phyloP scores from a whole-genome alignment of 2,797 vertebrate species.

The Periophthalmus magnuspinnatus region DNA sequence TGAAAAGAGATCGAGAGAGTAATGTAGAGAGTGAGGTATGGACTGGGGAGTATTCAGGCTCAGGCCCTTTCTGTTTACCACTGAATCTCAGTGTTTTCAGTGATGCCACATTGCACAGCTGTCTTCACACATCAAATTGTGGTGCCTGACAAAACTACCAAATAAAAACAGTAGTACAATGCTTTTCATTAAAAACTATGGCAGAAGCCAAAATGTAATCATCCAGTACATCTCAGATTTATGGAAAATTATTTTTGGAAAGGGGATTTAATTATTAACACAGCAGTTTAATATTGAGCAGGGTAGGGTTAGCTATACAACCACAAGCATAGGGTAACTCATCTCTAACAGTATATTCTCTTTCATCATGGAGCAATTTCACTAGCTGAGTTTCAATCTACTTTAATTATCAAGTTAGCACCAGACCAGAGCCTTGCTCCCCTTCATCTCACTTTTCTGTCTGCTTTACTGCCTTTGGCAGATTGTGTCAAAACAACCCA shows the following conservation, averaged over 20 bases:
- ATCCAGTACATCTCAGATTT: slow-evolving; percentile 23
- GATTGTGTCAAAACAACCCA: slow-evolving; percentile 10
- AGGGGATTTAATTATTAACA: slow-evolving; percentile 18
- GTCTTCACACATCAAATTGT: slow-evolving; percentile 36
- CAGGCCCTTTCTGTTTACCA: slow-evolving; percentile 31
- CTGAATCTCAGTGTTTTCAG: slow-evolving; percentile 28
- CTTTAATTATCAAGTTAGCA: slow-evolving; percentile 12
- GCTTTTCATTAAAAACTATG: slow-evolving; percentile 31
- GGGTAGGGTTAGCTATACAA: slow-evolving; percentile 19
- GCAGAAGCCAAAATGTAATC: slow-evolving; percentile 31
- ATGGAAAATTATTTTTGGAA: slow-evolving; percentile 32
- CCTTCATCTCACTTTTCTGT: background rate
- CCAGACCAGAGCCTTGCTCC: slow-evolving; percentile 3
- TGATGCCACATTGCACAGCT: slow-evolving; percentile 27
- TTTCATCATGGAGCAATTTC: slow-evolving; percentile 4
- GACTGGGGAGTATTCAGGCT: slow-evolving; percentile 1
- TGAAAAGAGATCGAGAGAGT: slow-evolving; percentile 26
- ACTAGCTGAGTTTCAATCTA: slow-evolving; percentile 3
- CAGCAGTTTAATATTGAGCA: slow-evolving; percentile 18
- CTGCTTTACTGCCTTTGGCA: background rate
- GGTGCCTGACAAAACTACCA: slow-evolving; percentile 22
- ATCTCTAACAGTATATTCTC: slow-evolving; percentile 5
- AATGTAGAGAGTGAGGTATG: slow-evolving; percentile 18
- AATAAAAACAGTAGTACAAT: slow-evolving; percentile 17
- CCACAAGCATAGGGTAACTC: slow-evolving; percentile 22